Evolutionary conservation across 1,140 invertebrate species (phyloP), one percentile per base, ranked within the genome.

Genomic region (Scaptomyza hsui): DNA sequence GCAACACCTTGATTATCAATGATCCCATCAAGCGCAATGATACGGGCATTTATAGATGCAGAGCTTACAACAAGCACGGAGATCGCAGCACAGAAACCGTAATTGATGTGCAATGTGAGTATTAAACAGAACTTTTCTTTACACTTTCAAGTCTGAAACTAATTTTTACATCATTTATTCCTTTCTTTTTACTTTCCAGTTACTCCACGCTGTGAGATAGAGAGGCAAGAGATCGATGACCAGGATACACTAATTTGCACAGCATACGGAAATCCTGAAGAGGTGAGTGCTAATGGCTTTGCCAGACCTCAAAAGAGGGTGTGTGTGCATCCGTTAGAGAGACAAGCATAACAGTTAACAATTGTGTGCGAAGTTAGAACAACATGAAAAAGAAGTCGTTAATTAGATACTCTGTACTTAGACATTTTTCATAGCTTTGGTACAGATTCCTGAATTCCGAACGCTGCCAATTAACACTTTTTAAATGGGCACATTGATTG

Each of bases 161-260:
- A 39, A 26, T 4, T 37, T 44, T n/a, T 47, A 63, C 51, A 53
- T 44, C 4, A 44, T 78, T 75, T 65, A 61, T 19, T 15, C 35
- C 80, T 59, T 67, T 91, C 93, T 21, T 90, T 85, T 86, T 45
- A 15, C 1, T 62, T 91, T 93, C 18, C 92, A 98, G 97, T 95
- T 93, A 94, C 95, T 80, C 97, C 97, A 1, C 95, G 97, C 83
- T 98, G 97, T 90, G 93, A 93, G 19, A 96, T 97, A 71, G 94
- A 95, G 62, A 93, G 94, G 67, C 93, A 93, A 32, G 94, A 95
- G 85, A 93, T 94, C 63, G 93, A 96, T 52, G 95, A 95, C 2
- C 93, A 94, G 75, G 94, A 96, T 85, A 94, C 96, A 45, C 92
- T 98, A 13, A 94, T 96, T 7, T 98, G 97, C 90, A 95, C 94